Percentiles rank a stretch among this genome's conserved stretches.
Conservation (phyloP, 2,113 vertebrate species). For the Stictonetta naevosa region DNA sequence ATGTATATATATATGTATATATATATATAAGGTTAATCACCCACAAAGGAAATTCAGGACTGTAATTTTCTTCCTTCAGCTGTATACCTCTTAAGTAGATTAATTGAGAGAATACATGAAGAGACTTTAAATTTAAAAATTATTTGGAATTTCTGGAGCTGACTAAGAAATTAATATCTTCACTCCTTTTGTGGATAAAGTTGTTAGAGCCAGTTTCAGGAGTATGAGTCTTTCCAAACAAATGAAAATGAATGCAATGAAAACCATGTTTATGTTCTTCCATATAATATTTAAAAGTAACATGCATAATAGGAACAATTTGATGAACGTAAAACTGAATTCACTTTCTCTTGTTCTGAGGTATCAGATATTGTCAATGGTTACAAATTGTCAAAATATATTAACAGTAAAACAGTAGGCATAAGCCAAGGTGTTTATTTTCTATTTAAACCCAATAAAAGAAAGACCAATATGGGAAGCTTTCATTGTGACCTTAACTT, state of each 20-base stretch:
- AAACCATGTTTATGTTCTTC: not conserved
- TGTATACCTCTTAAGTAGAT: not conserved
- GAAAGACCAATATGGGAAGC: not conserved
- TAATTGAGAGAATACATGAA: not conserved
- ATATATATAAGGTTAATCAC: not conserved
- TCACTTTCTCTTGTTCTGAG: not conserved
- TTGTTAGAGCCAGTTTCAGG: not conserved
- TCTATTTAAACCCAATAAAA: not conserved
- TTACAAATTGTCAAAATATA: not conserved
- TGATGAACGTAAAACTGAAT: not conserved
- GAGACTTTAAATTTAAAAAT: not conserved
- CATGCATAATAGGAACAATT: not conserved
- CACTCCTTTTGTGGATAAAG: not conserved
- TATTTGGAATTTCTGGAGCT: not conserved
- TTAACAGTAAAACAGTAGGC: not conserved
- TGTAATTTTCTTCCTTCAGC: not conserved
- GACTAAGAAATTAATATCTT: not conserved
- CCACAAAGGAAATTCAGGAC: not conserved
- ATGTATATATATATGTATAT: not conserved
- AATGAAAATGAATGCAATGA: not conserved
- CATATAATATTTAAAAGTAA: not conserved
- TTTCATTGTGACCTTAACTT: not conserved
- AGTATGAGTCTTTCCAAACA: not conserved
- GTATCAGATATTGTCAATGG: not conserved
- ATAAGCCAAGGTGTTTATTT: not conserved